A percentile compares a stretch with the other conserved stretches of the same genome.
These are phyloP conservation scores for Macrophya alboannulata DNA, from an alignment of 2,888 invertebrate species.

Conservation along the genomic window DNA sequence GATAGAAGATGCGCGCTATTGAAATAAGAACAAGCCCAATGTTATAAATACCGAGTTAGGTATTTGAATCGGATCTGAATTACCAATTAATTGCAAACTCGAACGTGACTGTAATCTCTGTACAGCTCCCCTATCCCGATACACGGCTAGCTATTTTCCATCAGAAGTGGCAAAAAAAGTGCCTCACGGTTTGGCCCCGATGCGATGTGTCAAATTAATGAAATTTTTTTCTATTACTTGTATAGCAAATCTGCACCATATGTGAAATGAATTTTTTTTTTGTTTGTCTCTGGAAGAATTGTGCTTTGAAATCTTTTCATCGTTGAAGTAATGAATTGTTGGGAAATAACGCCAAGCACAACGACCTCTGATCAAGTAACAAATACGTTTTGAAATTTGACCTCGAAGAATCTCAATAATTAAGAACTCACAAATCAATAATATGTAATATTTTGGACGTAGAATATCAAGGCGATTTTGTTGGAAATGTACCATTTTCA, in stretches of 20 bases:
- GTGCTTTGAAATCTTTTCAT: too few species aligned
- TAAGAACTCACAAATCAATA: too few species aligned
- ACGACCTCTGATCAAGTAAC: too few species aligned
- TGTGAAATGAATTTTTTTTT: background rate
- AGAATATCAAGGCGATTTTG: background rate
- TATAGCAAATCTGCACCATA: background rate
- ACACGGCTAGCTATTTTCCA: background rate
- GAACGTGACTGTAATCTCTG: slow-evolving; percentile 2
- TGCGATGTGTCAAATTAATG: background rate
- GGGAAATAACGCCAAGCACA: too few species aligned
- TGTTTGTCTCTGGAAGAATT: background rate
- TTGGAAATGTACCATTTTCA: too few species aligned
- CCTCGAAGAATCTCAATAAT: background rate
- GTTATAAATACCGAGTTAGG: background rate
- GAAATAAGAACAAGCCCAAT: slow-evolving; percentile 12
- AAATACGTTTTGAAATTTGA: background rate
- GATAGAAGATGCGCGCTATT: background rate
- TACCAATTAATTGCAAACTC: slow-evolving; percentile 29
- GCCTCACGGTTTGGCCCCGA: background rate
- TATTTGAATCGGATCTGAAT: background rate
- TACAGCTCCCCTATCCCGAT: background rate
- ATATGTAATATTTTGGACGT: background rate
- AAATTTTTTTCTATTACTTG: background rate
- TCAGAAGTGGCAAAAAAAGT: slow-evolving; percentile 13
- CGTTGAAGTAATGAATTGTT: too few species aligned